Conservation (phyloP, 2,888 invertebrate genomes). For the Escarpia spicata region DNA sequence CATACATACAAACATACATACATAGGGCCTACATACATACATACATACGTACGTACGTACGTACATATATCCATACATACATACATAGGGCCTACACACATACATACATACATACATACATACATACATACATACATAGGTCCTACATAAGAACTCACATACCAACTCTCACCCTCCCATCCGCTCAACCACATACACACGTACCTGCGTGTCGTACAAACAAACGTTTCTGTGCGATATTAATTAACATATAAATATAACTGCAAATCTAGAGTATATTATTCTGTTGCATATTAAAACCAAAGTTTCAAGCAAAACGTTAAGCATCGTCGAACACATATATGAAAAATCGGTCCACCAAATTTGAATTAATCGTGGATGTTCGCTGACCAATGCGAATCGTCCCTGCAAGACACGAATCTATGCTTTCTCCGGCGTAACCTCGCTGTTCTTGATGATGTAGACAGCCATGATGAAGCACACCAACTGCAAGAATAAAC, state of each 20-base stretch:
- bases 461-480: constrained; percentile 10
- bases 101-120: background rate
- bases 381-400: background rate
- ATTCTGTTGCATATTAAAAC: background rate
- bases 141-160: too few species aligned
- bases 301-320: background rate
- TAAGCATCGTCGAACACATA: background rate
- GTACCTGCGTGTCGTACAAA: background rate
- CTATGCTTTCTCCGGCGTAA: background rate
- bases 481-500: background rate
- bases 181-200: background rate
- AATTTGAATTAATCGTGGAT: background rate
- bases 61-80: background rate
- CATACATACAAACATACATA: too few species aligned
- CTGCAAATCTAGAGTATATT: background rate
- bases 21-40: background rate
- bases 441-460: background rate
- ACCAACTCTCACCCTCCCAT: too few species aligned
- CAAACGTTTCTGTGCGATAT: background rate
- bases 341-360: background rate
- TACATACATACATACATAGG: background rate
- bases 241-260: background rate
- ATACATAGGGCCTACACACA: background rate
- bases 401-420: background rate
- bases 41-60: background rate